These are phyloP conservation scores for Stictonetta naevosa DNA, from an alignment of 2,113 vertebrate species.

Conservation along the genomic window DNA sequence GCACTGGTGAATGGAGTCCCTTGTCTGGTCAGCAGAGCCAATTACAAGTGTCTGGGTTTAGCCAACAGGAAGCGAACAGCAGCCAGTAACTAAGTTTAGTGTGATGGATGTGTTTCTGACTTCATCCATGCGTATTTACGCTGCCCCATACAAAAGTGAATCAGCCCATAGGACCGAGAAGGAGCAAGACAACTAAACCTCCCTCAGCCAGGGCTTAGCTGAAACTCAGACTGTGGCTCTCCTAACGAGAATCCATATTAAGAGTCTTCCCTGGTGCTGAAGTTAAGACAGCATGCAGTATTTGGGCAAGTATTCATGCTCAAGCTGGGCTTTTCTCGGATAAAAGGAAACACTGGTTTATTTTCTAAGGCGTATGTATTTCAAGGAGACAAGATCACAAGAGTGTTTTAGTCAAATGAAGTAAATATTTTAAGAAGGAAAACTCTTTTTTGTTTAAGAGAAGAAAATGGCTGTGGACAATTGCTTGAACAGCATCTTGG, in stretches of 20 bases:
- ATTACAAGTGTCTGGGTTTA: conserved; percentile 30
- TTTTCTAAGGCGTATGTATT: conserved; percentile 6
- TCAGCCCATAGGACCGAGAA: not conserved
- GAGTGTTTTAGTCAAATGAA: conserved; percentile 12
- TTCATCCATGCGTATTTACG: not conserved
- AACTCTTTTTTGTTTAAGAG: not conserved
- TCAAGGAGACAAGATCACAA: conserved; percentile 24
- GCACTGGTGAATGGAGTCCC: conserved; percentile 54
- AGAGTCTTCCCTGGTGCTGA: not conserved
- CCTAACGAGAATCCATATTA: not conserved
- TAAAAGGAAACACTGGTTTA: not conserved
- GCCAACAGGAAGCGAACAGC: conserved; percentile 3
- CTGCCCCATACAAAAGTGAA: not conserved
- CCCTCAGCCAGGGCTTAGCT: not conserved
- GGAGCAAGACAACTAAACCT: not conserved
- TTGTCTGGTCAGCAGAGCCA: conserved; percentile 55
- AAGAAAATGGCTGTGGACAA: conserved; percentile 29
- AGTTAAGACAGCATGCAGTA: not conserved
- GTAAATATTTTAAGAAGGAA: conserved; percentile 8
- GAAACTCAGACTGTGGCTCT: not conserved
- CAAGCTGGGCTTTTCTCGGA: not conserved
- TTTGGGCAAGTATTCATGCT: conserved; percentile 14
- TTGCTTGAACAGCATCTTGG: not conserved
- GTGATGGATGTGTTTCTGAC: not conserved
- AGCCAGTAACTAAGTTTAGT: conserved; percentile 19